These are phyloP conservation scores for Struthio camelus DNA, from an alignment of 2,113 vertebrate genomes.

Conservation along the genomic window DNA sequence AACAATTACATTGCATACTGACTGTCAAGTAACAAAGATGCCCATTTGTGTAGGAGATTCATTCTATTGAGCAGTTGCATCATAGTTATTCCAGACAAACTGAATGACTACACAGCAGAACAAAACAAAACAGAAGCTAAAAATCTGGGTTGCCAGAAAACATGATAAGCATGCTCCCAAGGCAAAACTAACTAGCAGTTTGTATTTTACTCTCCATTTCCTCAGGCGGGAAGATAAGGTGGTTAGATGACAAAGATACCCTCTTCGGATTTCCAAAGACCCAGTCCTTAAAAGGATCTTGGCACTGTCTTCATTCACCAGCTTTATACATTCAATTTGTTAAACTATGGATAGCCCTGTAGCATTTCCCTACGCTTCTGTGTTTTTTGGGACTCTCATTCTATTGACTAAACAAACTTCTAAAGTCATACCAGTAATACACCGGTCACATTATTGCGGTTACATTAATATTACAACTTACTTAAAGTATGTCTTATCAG, in stretches of 20 bases:
- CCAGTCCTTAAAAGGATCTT: not conserved
- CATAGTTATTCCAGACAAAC: not conserved
- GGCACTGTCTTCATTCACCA: not conserved
- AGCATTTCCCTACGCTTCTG: not conserved
- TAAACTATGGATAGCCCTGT: not conserved
- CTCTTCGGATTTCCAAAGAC: not conserved
- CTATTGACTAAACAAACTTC: not conserved
- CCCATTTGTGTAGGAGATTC: not conserved
- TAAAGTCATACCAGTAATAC: not conserved
- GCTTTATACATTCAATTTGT: not conserved
- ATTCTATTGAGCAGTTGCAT: not conserved
- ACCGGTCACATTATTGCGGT: not conserved
- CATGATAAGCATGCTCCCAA: not conserved
- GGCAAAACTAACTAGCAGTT: not conserved
- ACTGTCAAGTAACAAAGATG: not conserved
- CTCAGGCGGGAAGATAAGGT: not conserved
- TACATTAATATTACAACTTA: not conserved
- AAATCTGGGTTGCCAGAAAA: not conserved
- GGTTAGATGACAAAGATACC: not conserved
- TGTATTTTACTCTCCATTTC: not conserved
- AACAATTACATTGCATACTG: not conserved
- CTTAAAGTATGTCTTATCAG: not conserved
- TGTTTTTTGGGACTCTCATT: not conserved
- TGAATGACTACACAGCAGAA: not conserved
- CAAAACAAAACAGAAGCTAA: not conserved